Percentiles rank a stretch among this genome's conserved stretches.
Evolutionary conservation across 2,797 vertebrate species (phyloP).

Genomic region (Caiman crocodilus): DNA sequence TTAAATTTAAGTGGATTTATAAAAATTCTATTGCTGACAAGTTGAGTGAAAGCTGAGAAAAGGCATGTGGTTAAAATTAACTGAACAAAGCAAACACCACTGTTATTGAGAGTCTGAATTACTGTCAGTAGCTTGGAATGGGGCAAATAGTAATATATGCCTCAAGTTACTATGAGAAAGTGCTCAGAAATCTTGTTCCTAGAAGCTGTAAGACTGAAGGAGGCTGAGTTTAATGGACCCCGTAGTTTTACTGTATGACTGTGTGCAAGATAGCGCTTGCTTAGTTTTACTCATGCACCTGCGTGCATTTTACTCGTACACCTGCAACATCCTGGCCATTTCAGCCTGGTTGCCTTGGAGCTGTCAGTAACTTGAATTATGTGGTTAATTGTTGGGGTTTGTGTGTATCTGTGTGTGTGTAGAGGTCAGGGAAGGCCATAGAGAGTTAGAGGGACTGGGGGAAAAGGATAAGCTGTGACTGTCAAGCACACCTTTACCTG

Average conservation of each 20-base stretch:
- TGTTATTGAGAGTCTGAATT: conserved; percentile 3
- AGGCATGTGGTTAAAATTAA: conserved; percentile 30
- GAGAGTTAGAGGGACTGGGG: background rate
- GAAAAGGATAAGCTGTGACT: background rate
- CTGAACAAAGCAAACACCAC: conserved; percentile 25
- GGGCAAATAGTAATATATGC: background rate
- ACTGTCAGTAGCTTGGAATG: conserved; percentile 17
- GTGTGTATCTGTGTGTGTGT: background rate
- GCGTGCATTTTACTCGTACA: background rate
- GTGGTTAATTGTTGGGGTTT: background rate
- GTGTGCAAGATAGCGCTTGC: background rate
- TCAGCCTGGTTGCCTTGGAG: background rate
- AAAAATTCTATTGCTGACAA: conserved; percentile 35
- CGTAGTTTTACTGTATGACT: background rate
- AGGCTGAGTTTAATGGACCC: background rate
- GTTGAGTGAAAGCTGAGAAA: conserved; percentile 35
- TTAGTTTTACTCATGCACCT: background rate
- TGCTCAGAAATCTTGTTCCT: background rate
- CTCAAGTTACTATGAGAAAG: background rate
- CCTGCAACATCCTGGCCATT: background rate
- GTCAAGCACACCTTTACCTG: background rate
- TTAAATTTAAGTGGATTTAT: conserved; percentile 18
- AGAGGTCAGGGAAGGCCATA: background rate
- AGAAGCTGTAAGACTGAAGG: background rate
- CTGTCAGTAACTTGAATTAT: background rate